Evolutionary conservation across 2,797 vertebrate species (phyloP).

Genomic region (Chaetodon trifasciatus): DNA sequence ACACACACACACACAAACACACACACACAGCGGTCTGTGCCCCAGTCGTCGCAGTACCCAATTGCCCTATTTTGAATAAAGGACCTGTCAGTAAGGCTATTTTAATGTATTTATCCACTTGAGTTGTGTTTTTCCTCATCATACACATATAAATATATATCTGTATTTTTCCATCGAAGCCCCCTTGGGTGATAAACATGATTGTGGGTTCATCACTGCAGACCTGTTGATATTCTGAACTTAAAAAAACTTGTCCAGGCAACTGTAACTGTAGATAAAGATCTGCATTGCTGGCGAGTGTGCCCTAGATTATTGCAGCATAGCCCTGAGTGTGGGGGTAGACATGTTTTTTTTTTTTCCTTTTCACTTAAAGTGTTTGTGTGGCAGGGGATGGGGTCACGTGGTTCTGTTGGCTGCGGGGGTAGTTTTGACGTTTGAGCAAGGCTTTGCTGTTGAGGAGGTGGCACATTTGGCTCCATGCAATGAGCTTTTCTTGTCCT

Average conservation of each 20-base stretch:
- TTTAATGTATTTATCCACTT: conserved; percentile 3
- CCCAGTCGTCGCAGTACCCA: background rate
- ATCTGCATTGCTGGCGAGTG: conserved; percentile 67
- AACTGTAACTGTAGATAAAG: conserved; percentile 1
- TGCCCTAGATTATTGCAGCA: conserved; percentile 70
- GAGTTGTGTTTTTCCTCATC: background rate
- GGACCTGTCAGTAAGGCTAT: conserved; percentile 4
- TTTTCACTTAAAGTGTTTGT: conserved; percentile 25
- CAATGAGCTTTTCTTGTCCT: conserved; percentile 57
- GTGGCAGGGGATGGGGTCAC: conserved; percentile 60
- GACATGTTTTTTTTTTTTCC: conserved; percentile 6
- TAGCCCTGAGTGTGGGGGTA: conserved; percentile 22
- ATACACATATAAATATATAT: background rate
- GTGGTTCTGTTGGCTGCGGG: conserved; percentile 58
- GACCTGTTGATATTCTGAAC: conserved; percentile 47
- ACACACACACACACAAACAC: background rate
- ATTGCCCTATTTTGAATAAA: conserved; percentile 52
- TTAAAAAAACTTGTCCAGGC: background rate
- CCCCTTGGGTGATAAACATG: background rate
- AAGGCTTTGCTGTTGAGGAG: conserved; percentile 68
- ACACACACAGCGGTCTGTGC: background rate
- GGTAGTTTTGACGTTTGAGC: conserved; percentile 62
- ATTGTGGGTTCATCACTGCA: conserved; percentile 28
- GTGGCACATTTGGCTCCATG: conserved; percentile 66
- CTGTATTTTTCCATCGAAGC: background rate